phyloP scores from a whole-genome alignment of 2,888 invertebrate genomes.

The Oeneis ivallda region DNA sequence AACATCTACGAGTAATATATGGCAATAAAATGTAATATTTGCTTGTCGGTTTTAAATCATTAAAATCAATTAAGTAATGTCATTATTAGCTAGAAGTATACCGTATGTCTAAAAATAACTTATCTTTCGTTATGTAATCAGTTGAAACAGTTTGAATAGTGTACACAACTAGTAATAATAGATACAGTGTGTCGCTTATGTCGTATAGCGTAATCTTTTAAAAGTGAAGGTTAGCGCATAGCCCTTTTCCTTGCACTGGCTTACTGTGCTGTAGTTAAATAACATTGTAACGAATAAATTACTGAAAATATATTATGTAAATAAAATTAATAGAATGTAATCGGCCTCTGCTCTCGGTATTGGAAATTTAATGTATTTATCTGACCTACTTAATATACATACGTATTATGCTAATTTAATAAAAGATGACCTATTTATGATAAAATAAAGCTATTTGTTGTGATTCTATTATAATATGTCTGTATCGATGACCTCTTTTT shows the following conservation, averaged over 20 bases:
- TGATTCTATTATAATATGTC: background rate
- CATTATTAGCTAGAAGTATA: background rate
- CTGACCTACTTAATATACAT: background rate
- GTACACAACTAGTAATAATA: background rate
- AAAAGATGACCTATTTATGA: background rate
- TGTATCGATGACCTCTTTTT: background rate
- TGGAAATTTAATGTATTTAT: background rate
- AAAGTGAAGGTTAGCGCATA: background rate
- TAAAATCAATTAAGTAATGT: background rate
- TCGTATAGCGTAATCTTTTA: background rate
- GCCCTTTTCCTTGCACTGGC: background rate
- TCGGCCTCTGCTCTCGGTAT: background rate
- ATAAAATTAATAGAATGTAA: background rate
- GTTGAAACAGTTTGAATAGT: background rate
- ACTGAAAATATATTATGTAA: background rate
- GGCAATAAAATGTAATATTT: no score
- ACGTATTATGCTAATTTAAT: conserved; percentile 6
- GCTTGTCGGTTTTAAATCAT: no score
- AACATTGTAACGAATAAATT: background rate
- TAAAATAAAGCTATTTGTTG: background rate
- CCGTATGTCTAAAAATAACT: conserved; percentile 1
- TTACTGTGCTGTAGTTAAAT: background rate
- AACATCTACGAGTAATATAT: no score
- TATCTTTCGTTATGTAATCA: background rate
- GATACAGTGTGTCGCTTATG: no score